These are phyloP conservation scores for Homarus americanus DNA, from an alignment of 1,140 invertebrate genomes.

Conservation along the genomic window DNA sequence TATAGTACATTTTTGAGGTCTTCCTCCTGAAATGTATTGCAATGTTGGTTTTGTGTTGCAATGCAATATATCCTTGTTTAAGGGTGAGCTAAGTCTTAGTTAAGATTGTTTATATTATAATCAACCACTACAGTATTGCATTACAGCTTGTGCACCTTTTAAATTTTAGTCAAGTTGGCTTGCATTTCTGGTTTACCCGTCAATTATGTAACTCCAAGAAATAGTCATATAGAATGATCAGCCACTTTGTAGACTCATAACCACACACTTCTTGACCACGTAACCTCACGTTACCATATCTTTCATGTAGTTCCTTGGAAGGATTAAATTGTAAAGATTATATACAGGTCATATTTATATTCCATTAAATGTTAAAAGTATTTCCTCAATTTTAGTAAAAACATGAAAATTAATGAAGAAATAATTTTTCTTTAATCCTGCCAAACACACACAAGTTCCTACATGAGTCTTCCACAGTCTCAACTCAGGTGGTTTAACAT, in stretches of 20 bases:
- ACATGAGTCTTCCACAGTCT: neutral
- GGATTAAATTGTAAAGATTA: neutral
- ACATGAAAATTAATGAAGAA: neutral
- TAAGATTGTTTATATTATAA: neutral
- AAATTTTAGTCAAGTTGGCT: neutral
- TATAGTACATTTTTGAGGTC: neutral
- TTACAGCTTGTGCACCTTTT: neutral
- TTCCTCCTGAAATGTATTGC: neutral
- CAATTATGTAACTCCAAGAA: neutral
- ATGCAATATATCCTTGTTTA: neutral
- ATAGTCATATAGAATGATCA: too few relatives aligned
- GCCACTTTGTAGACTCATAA: too few relatives aligned
- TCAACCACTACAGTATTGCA: conserved; percentile 2
- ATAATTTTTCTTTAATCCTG: neutral
- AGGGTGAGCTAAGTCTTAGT: neutral
- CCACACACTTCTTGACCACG: too few relatives aligned
- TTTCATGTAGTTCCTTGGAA: neutral
- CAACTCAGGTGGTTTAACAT: neutral
- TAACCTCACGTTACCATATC: too few relatives aligned
- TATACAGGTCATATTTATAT: neutral
- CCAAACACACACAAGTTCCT: neutral
- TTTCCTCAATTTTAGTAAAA: neutral
- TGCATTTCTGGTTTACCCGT: neutral
- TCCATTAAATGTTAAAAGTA: neutral
- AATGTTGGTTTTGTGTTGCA: neutral